phyloP scores from a whole-genome alignment of 2,113 vertebrate species.

The Colinus virginianus region DNA sequence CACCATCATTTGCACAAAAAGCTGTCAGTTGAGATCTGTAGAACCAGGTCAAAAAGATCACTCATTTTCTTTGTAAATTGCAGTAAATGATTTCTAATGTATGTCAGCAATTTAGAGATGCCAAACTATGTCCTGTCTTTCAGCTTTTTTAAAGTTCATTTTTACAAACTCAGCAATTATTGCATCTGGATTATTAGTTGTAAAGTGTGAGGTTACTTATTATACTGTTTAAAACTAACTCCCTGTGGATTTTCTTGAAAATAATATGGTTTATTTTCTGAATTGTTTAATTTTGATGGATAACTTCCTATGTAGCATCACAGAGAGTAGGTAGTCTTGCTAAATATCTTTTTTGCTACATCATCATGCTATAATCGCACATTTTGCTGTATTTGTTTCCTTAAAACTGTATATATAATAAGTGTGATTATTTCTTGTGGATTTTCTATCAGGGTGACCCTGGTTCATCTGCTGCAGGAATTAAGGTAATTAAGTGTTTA shows the following conservation, averaged over 20 bases:
- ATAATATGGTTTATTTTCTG: not conserved
- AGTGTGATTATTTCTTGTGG: slow-evolving; percentile 59
- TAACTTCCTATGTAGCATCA: not conserved
- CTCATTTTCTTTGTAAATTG: not conserved
- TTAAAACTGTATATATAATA: not conserved
- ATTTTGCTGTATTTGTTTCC: not conserved
- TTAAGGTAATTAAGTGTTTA: slow-evolving; percentile 87
- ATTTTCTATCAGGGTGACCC: slow-evolving; percentile 88
- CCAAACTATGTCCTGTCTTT: not conserved
- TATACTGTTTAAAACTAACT: not conserved
- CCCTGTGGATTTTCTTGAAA: not conserved
- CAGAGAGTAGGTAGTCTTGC: not conserved
- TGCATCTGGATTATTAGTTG: not conserved
- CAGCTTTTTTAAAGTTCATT: not conserved
- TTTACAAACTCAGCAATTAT: not conserved
- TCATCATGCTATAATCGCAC: not conserved
- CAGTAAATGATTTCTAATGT: not conserved
- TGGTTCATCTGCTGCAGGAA: slow-evolving; percentile 97
- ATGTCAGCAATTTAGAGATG: not conserved
- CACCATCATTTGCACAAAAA: slow-evolving; percentile 38
- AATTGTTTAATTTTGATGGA: not conserved
- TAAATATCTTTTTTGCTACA: not conserved
- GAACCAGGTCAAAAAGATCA: not conserved
- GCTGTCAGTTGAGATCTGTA: not conserved
- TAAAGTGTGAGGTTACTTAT: not conserved